These are phyloP conservation scores for Eristalinus sepulchralis DNA, from an alignment of 2,888 invertebrate genomes.

Conservation along the genomic window DNA sequence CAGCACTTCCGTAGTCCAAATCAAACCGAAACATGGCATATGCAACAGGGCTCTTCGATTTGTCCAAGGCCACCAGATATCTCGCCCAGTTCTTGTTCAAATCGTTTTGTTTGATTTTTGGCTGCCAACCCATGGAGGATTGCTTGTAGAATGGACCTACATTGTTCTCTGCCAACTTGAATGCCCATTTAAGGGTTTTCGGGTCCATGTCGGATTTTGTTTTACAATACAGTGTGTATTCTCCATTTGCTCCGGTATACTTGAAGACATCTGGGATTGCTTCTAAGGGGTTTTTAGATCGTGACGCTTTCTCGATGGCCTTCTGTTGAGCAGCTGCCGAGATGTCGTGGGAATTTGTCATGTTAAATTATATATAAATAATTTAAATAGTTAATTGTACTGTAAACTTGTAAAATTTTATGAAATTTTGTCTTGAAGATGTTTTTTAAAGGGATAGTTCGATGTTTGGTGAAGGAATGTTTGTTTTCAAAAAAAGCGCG, in stretches of 20 bases:
- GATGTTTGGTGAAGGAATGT: not conserved
- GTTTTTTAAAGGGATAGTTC: not conserved
- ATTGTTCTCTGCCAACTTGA: conserved; percentile 80
- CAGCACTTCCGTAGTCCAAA: conserved; percentile 85
- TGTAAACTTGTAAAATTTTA: not conserved
- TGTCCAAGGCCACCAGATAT: conserved; percentile 83
- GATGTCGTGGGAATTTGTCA: conserved; percentile 75
- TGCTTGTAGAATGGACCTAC: conserved; percentile 78
- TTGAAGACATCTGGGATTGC: conserved; percentile 73
- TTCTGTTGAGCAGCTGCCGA: conserved; percentile 77
- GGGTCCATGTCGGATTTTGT: conserved; percentile 77
- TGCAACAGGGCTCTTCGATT: conserved; percentile 83
- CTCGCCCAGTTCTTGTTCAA: conserved; percentile 85
- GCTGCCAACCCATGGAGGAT: conserved; percentile 85
- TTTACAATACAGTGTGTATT: conserved; percentile 76
- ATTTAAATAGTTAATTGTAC: not conserved
- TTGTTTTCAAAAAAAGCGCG: conserved; percentile 1
- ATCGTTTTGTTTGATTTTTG: conserved; percentile 84
- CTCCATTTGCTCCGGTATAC: conserved; percentile 73
- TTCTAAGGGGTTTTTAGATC: conserved; percentile 78
- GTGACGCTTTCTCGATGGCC: conserved; percentile 77
- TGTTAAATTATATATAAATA: conserved; percentile 48
- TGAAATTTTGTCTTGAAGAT: not conserved
- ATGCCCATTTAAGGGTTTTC: conserved; percentile 79
- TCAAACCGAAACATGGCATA: conserved; percentile 90